Percentiles rank a stretch among this genome's conserved stretches.
phyloP scores from a whole-genome alignment of 2,797 vertebrate genomes.

The Hafferia zeledoni region DNA sequence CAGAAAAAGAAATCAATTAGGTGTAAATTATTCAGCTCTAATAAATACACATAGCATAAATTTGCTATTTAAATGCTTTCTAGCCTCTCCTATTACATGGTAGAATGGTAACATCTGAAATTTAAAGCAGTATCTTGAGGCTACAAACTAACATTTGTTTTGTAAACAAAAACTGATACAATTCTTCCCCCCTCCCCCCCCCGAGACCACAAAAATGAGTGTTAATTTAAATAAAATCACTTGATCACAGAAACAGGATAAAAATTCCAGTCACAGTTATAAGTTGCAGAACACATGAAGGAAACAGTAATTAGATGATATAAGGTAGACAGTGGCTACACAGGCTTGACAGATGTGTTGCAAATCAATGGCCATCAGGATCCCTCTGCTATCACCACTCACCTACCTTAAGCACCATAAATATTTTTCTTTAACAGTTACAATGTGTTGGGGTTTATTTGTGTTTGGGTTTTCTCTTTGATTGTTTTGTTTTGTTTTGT shows the following conservation, averaged over 20 bases:
- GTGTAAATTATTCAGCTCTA: constrained; percentile 24
- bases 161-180: constrained; percentile 25
- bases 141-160: background rate
- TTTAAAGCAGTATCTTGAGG: constrained; percentile 19
- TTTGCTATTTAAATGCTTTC: constrained; percentile 57
- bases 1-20: background rate
- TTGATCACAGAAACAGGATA: background rate
- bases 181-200: too few relatives aligned
- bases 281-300: background rate
- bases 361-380: background rate
- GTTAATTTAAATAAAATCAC: background rate
- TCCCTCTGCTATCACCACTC: background rate
- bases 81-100: constrained; percentile 12
- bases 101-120: background rate
- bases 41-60: constrained; percentile 24
- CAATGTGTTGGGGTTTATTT: background rate
- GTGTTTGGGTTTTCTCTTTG: background rate
- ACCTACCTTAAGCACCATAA: background rate
- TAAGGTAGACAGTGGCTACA: background rate
- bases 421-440: background rate
- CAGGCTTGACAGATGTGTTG: background rate
- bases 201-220: background rate
- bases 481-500: background rate
- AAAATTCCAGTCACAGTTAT: background rate
- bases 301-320: background rate